These are phyloP conservation scores for Xenops minutus DNA, from an alignment of 2,797 vertebrate species.

Conservation along the genomic window DNA sequence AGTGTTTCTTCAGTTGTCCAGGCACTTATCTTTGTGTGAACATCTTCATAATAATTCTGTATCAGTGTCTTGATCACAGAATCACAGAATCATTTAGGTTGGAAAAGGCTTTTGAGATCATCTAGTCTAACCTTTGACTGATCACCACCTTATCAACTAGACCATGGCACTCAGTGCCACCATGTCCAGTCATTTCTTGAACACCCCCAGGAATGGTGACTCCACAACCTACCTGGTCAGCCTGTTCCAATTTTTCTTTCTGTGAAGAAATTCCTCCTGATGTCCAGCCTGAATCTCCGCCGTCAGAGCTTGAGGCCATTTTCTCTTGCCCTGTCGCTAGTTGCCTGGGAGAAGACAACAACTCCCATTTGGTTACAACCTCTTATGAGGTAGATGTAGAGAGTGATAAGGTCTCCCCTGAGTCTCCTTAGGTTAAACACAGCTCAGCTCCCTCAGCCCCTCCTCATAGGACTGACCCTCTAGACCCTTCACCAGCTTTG, in stretches of 20 bases:
- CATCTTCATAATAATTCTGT: background rate
- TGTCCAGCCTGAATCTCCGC: background rate
- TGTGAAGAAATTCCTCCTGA: background rate
- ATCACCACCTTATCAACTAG: too few relatives aligned
- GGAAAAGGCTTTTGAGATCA: background rate
- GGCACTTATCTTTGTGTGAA: background rate
- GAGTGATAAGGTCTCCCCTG: background rate
- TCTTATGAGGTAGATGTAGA: background rate
- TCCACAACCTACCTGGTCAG: background rate
- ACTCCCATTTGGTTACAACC: too few relatives aligned
- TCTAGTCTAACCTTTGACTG: background rate
- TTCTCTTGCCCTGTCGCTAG: background rate
- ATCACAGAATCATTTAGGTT: background rate
- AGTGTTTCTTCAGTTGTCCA: background rate
- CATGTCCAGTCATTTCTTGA: background rate
- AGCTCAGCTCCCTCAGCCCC: background rate
- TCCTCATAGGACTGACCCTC: background rate
- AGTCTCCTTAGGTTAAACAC: background rate
- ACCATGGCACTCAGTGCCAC: background rate
- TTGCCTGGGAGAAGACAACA: background rate
- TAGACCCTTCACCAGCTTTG: background rate
- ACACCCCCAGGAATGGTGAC: background rate
- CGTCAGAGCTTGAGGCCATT: background rate
- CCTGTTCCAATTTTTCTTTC: background rate
- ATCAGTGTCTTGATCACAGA: background rate